Conservation (phyloP, 1,140 invertebrate species). For the Drosophila dunni region DNA sequence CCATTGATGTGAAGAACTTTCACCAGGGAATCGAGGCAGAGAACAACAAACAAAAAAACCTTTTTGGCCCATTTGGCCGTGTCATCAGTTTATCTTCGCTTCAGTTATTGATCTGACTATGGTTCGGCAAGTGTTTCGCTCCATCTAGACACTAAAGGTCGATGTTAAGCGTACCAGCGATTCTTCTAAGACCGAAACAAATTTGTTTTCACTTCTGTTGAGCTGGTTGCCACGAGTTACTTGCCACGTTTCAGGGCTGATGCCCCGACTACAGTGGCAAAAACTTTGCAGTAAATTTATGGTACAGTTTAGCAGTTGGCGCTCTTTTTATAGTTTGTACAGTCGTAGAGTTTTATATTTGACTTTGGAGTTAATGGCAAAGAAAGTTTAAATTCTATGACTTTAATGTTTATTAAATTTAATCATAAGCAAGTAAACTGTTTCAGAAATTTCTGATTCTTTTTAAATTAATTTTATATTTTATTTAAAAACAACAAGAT, state of each 20-base stretch:
- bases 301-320: too few species aligned
- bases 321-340: too few species aligned
- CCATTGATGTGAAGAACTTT: constrained; percentile 18
- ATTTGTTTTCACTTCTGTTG: constrained; percentile 1
- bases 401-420: too few species aligned
- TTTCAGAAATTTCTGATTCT: too few species aligned
- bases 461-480: too few species aligned
- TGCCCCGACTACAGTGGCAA: constrained; percentile 9
- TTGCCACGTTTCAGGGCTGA: not conserved
- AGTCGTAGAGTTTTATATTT: not conserved
- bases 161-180: constrained; percentile 35
- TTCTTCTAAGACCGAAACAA: constrained; percentile 26
- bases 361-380: not conserved
- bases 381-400: too few species aligned
- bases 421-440: too few species aligned
- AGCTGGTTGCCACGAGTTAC: not conserved
- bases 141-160: constrained; percentile 29
- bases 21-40: not conserved
- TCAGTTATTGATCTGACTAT: constrained; percentile 55
- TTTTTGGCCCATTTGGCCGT: constrained; percentile 50
- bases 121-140: constrained; percentile 45
- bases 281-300: not conserved
- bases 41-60: constrained; percentile 38
- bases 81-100: constrained; percentile 54
- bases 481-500: too few species aligned